Conservation (phyloP, 1,140 invertebrate genomes). For the Atta texana region DNA sequence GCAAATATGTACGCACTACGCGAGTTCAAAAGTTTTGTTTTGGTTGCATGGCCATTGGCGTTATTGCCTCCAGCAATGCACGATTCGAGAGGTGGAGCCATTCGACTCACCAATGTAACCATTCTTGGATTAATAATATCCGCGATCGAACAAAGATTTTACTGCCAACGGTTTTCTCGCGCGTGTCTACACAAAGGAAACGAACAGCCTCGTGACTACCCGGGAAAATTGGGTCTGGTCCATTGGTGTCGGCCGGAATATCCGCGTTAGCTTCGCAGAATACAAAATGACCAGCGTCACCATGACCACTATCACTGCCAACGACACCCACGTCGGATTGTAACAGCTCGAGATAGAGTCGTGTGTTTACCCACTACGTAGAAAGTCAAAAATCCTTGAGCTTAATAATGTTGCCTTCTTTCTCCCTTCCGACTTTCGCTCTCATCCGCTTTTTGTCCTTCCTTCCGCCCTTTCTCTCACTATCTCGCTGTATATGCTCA, state of each 20-base stretch:
- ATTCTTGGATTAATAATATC: slow-evolving; percentile 71
- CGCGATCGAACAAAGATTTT: slow-evolving; percentile 64
- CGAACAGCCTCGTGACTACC: not conserved
- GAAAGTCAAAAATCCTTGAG: slow-evolving; percentile 81
- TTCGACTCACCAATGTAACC: slow-evolving; percentile 49
- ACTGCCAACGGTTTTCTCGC: slow-evolving; percentile 39
- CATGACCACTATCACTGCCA: slow-evolving; percentile 2
- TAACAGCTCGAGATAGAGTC: slow-evolving; percentile 6
- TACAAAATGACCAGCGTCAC: slow-evolving; percentile 61
- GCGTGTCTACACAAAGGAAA: slow-evolving; percentile 14
- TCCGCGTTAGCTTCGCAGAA: slow-evolving; percentile 33
- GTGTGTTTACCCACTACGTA: slow-evolving; percentile 77
- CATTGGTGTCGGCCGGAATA: slow-evolving; percentile 38
- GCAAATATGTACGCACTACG: not conserved
- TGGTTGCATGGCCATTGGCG: slow-evolving; percentile 6
- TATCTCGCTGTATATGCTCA: not conserved
- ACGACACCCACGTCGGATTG: slow-evolving; percentile 4
- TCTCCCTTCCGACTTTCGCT: not conserved
- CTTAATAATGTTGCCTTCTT: slow-evolving; percentile 80
- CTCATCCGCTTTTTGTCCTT: not conserved
- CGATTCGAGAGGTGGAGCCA: slow-evolving; percentile 35
- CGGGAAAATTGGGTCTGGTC: slow-evolving; percentile 52
- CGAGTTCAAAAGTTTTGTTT: slow-evolving; percentile 21
- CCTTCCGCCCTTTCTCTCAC: slow-evolving; percentile 28
- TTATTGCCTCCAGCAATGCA: slow-evolving; percentile 27